phyloP scores from a whole-genome alignment of 2,888 invertebrate genomes.

The Aproaerema taeniolella region DNA sequence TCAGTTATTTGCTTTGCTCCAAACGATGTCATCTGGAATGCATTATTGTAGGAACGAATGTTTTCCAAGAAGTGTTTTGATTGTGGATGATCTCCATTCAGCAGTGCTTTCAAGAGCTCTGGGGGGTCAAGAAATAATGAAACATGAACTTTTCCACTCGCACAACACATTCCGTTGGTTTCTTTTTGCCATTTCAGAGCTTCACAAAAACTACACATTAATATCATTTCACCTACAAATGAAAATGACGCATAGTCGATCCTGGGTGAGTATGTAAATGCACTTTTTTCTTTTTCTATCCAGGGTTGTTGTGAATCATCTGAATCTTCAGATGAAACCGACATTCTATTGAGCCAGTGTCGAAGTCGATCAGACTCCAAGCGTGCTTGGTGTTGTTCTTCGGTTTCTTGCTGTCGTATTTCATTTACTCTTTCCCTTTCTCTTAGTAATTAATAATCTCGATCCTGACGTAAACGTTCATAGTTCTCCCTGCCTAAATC shows the following conservation, averaged over 20 bases:
- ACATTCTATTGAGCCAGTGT: constrained; percentile 5
- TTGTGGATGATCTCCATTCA: constrained; percentile 15
- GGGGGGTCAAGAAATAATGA: constrained; percentile 12
- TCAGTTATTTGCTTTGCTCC: constrained; percentile 19
- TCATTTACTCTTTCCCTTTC: constrained; percentile 7
- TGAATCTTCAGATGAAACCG: constrained; percentile 7
- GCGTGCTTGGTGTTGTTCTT: constrained; percentile 8
- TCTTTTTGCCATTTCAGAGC: constrained; percentile 17
- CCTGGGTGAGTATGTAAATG: not conserved
- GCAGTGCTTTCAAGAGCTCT: constrained; percentile 14
- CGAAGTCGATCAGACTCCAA: constrained; percentile 5
- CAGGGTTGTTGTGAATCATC: constrained; percentile 1
- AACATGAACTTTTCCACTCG: constrained; percentile 16
- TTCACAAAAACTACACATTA: constrained; percentile 11
- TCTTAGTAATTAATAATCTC: not conserved
- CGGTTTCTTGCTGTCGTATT: constrained; percentile 2
- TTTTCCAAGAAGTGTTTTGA: constrained; percentile 22
- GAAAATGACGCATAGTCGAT: not conserved
- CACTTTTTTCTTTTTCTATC: not conserved
- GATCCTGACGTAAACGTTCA: not conserved
- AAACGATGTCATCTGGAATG: constrained; percentile 25
- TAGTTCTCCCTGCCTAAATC: not conserved
- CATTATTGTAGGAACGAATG: constrained; percentile 19
- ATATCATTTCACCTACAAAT: constrained; percentile 9
- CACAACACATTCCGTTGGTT: constrained; percentile 18